phyloP scores from a whole-genome alignment of 2,797 vertebrate species.

The Protonibea diacanthus region DNA sequence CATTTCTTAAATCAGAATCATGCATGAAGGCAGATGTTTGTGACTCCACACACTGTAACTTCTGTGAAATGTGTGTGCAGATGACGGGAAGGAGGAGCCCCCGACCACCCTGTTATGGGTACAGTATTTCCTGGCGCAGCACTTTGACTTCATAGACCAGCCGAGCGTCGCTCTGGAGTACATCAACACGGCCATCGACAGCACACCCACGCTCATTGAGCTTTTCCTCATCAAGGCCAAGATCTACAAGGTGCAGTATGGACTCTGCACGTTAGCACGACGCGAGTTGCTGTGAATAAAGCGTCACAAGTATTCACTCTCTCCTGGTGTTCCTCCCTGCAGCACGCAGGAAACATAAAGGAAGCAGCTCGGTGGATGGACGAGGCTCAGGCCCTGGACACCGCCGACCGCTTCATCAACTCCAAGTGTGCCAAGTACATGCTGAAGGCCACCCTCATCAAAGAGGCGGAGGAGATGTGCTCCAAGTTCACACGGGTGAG shows the following conservation, averaged over 20 bases:
- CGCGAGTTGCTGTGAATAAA: not conserved
- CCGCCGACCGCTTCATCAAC: slow-evolving; percentile 95
- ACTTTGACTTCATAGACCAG: slow-evolving; percentile 92
- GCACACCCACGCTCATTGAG: slow-evolving; percentile 95
- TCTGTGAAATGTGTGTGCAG: slow-evolving; percentile 11
- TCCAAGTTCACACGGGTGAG: slow-evolving; percentile 94
- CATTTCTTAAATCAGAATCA: not conserved
- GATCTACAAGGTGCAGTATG: slow-evolving; percentile 90
- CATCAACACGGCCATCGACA: slow-evolving; percentile 95
- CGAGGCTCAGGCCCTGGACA: slow-evolving; percentile 94
- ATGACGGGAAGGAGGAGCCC: slow-evolving; percentile 89
- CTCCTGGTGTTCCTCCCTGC: not conserved
- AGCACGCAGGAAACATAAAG: slow-evolving; percentile 95
- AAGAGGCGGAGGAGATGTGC: slow-evolving; percentile 97
- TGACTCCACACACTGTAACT: not conserved
- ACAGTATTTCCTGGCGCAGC: slow-evolving; percentile 95
- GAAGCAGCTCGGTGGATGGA: slow-evolving; percentile 97
- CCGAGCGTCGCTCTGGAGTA: slow-evolving; percentile 91
- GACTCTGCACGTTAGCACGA: not conserved
- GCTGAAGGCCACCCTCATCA: slow-evolving; percentile 93
- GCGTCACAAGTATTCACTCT: no score
- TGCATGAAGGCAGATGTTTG: not conserved
- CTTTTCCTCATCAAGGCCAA: slow-evolving; percentile 95
- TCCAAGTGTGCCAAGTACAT: slow-evolving; percentile 97
- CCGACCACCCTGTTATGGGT: slow-evolving; percentile 96